Base-by-base conservation (phyloP, 2,797 vertebrate species). In the Calcarius lapponicus region DNA sequence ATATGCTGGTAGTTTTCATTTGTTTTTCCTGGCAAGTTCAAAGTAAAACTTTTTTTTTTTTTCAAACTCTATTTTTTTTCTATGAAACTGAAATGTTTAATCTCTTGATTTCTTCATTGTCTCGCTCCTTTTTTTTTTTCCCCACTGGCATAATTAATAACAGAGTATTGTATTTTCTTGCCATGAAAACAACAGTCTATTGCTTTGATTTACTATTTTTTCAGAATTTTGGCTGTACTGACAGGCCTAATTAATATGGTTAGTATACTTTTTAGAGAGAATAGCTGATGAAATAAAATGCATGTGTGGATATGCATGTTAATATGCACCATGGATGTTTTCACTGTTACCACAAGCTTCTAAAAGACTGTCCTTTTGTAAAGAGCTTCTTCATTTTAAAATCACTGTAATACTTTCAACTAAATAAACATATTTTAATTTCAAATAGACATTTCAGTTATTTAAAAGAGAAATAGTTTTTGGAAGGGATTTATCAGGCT, bases 11-110 rank as follows among this genome's bases (percentile, higher is more conserved):
- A 81, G 88, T 86, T 88, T 90, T 90, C 17, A 54, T 92, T 96
- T 96, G 89, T 95, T 97, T 95, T 71, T 94, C 88, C 92, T 94
- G 80, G 73, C 92, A 92, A 88, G 86, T 92, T 95, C 40, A 64
- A 90, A 95, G 51, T 76, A 88, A 92, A 86, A 88, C 40, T 71
- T 76, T 13, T 72, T 60, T 13, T 72, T 60, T 78, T 73, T 60
- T 61, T 31, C 26, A 43, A 60, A 92, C 12, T 19, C 17, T 70
- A 7, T 22, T 78, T 5, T 65, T 66, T 79, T 71, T 58, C 32
- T 73, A 3, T 65, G 40, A 64, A 91, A 65, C 10, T 11, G 0
- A 89, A 86, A 20, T 78, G 32, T 81, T 92, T 79, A 75, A 17
- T 92, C 0, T 53, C 80, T 64, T 36, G 17, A 58, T 89, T 91